Conservation (phyloP, 2,888 invertebrate species). For the Nesidiocoris tenuis region DNA sequence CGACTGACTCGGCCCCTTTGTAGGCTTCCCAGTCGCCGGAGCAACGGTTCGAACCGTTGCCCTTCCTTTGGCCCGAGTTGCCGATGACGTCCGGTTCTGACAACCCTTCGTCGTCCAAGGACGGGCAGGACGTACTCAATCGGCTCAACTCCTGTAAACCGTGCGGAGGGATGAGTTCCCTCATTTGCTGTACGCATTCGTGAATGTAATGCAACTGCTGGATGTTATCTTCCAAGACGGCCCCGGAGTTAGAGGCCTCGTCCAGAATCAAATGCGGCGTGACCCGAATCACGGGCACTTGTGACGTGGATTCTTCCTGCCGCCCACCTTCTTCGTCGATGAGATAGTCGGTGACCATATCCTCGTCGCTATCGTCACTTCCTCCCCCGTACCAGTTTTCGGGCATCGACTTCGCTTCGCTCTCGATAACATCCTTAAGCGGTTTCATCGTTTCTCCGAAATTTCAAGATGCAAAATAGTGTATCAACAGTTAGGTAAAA, state of each 20-base stretch:
- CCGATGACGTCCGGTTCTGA: constrained; percentile 58
- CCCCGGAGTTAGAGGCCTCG: constrained; percentile 66
- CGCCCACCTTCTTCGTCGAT: constrained; percentile 49
- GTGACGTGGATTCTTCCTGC: constrained; percentile 46
- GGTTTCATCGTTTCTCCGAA: too few relatives aligned
- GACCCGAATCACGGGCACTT: constrained; percentile 79
- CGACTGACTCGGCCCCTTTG: constrained; percentile 56
- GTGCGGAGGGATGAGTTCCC: constrained; percentile 57
- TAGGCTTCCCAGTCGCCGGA: constrained; percentile 51
- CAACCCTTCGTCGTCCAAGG: constrained; percentile 57
- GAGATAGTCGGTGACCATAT: constrained; percentile 75
- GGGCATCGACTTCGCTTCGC: constrained; percentile 53
- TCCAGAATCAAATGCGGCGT: constrained; percentile 85
- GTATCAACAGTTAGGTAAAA: too few relatives aligned
- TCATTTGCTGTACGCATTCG: constrained; percentile 62
- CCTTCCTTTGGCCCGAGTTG: not conserved
- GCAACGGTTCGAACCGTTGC: constrained; percentile 32
- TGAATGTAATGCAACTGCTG: constrained; percentile 66
- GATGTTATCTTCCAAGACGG: constrained; percentile 68
- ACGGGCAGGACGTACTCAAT: constrained; percentile 73
- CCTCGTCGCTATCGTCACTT: constrained; percentile 68
- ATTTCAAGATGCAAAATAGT: too few relatives aligned
- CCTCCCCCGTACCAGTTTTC: constrained; percentile 70
- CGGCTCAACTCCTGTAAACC: constrained; percentile 59
- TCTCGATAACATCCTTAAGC: constrained; percentile 8